Base-by-base conservation (phyloP, 2,797 vertebrate species). In the Anguilla pacifica region DNA sequence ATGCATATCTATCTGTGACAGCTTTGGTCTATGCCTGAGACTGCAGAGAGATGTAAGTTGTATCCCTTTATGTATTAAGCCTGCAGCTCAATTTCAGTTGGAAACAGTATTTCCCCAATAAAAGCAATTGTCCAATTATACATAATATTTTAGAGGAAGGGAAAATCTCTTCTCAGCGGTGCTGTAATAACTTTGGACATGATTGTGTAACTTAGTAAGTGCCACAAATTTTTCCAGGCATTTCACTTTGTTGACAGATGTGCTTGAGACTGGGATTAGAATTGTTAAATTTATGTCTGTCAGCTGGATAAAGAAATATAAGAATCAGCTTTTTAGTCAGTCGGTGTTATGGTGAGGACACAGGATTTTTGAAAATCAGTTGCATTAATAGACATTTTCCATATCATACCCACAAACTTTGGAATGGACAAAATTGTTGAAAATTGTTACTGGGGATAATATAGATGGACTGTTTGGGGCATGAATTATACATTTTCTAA, bases 41-140 rank as follows among this genome's bases (percentile, higher is more conserved):
- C 67, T 0, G 25, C 25, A 10, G 25, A 72, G 67, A 72, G 67
- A 72, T 72, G 9, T 25, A 28, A 31, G 67, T 25, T 72, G 25
- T 72, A 28, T 25, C 67, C 67, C n/a, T 53, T 53, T 53, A 53
- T 31, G 67, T 28, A 72, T 72, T 72, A 72, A 22, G n/a, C n/a
- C 83, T 55, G 43, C 46, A 83, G 84, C 81, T 84, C 77, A 81
- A 83, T 85, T 86, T 88, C 25, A 82, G 46, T 28, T 85, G 39
- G 28, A 86, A 59, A 28, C 25, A 28, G 67, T 28, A 25, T 25
- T 72, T n/a, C 67, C n/a, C n/a, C 25, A 72, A 72, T 72, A 11
- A 72, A 72, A 72, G 11, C 67, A 72, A 9, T 25, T 72, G n/a
- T 9, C n/a, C 19, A 25, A 72, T 6, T 72, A 10, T 31, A 72